Base-by-base conservation (phyloP, 2,888 invertebrate species). In the Mythimna vitellina region DNA sequence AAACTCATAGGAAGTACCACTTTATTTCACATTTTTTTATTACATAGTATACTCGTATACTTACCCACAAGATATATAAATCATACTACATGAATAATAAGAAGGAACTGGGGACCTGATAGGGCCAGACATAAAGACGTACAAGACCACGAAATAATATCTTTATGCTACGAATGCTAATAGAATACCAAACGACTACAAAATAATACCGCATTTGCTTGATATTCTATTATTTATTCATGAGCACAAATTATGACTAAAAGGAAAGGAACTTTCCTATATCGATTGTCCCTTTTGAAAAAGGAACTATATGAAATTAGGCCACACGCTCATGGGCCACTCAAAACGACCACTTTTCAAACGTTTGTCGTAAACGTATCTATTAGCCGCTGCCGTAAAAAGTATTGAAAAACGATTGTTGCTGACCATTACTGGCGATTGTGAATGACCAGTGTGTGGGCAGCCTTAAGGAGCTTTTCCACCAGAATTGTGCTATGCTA, bases 151-250 rank as follows among this genome's bases (percentile, higher is more conserved):
- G 42, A 80, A 75, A 80, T 80, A 67, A 80, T 80, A 67, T 83
- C 64, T 80, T 83, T 74, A 80, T 67, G 46, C 66, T 46, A 20
- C 70, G 64, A 46, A 80, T 69, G 57, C 64, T 80, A 83, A 80
- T 80, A 67, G 83, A 80, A 80, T 83, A 80, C 58, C 54, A 65
- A 80, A 62, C 67, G 65, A 70, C 42, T 56, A 75, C 76, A 70
- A 80, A 80, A 76, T 80, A 80, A 80, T 80, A 80, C 62, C 63
- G 49, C 53, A 70, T 80, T 83, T 65, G 66, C 51, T 49, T 80
- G 49, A 72, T 70, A 61, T 76, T 76, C 49, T 66, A 78, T 79
- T 80, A 83, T 83, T 79, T 80, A 83, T 83, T 83, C 65, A 82
- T 64, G 79, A 79, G 64, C 60, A 70, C 20, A 82, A 64, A 61